A percentile compares a stretch with the other conserved stretches of the same genome.
Conservation (phyloP, 2,888 invertebrate species). For the Mesorhabditis spiculigera region DNA sequence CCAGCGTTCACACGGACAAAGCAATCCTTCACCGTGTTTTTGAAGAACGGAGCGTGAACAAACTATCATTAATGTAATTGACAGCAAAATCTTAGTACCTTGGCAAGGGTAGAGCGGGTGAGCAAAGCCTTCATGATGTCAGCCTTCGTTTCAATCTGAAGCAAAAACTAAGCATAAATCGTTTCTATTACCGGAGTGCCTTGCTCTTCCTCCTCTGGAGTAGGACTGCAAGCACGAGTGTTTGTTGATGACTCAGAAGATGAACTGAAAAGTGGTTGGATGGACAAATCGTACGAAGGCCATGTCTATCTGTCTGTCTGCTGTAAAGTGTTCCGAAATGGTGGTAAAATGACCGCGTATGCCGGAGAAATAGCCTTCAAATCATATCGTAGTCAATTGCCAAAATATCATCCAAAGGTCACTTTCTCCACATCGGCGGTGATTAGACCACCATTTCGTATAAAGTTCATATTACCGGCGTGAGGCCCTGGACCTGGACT, state of each 20-base stretch:
- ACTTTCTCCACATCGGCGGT: too few species aligned
- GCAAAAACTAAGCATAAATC: constrained; percentile 63
- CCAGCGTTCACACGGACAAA: constrained; percentile 87
- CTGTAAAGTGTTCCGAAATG: neutral
- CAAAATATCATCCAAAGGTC: too few species aligned
- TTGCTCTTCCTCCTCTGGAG: constrained; percentile 62
- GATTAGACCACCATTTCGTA: too few species aligned
- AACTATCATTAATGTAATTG: constrained; percentile 60
- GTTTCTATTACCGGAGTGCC: constrained; percentile 81
- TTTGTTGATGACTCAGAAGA: neutral
- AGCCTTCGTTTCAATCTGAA: constrained; percentile 72
- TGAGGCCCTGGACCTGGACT: constrained; percentile 6
- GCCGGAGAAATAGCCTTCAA: too few species aligned
- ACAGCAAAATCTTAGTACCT: constrained; percentile 51
- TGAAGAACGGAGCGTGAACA: constrained; percentile 93
- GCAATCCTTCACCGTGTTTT: constrained; percentile 82
- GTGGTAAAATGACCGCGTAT: neutral
- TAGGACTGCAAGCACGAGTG: neutral
- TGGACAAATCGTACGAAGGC: too few species aligned
- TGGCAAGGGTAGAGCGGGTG: constrained; percentile 84
- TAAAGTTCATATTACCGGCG: too few species aligned
- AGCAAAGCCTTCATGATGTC: constrained; percentile 82
- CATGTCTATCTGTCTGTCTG: too few species aligned
- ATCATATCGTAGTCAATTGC: too few species aligned
- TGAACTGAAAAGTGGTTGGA: neutral